Base-by-base conservation (phyloP, 2,113 vertebrate species). In the Perca fluviatilis region DNA sequence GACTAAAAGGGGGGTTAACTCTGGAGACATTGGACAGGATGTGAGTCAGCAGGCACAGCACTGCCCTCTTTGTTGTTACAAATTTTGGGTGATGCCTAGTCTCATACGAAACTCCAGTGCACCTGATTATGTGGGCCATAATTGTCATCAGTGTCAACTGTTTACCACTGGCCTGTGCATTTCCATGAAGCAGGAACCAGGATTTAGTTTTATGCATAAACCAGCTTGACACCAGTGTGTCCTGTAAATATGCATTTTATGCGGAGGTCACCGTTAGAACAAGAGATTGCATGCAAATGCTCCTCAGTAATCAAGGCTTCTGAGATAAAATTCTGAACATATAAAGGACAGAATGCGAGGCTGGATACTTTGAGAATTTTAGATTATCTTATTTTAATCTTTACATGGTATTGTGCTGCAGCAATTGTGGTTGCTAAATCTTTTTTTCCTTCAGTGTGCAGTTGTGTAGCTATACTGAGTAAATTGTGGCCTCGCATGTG, bases 401-500 rank as follows among this genome's bases (percentile, higher is more conserved):
- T 54, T 13, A 25, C 21, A 8, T 64, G 25, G 1, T 30, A 33
- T 68, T 69, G 54, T 71, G 67, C 49, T 65, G 64, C 64, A 73
- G 63, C 51, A 36, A 60, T 65, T 63, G 30, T 30, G 51, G 54
- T 67, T 23, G 51, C 70, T 47, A 62, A 62, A 23, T 21, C 60
- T 30, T 79, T 74, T 70, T 46, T 53, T 27, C 64, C 46, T 70
- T 57, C 40, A 58, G 7, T 33, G 43, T 74, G 71, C 56, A 62
- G 43, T 70, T 76, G 40, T 77, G 73, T 33, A 60, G 86, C 72
- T 86, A 47, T 84, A 60, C 50, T 61, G 61, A 83, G 74, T 50
- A 70, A 70, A 86, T 66, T 78, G 86, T 80, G 79, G 79, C 74
- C 74, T 83, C 69, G 86, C 46, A 6, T 60, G 54, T 79, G 78